phyloP scores from a whole-genome alignment of 23 tunicate species.

The Halocynthia aurantium region DNA sequence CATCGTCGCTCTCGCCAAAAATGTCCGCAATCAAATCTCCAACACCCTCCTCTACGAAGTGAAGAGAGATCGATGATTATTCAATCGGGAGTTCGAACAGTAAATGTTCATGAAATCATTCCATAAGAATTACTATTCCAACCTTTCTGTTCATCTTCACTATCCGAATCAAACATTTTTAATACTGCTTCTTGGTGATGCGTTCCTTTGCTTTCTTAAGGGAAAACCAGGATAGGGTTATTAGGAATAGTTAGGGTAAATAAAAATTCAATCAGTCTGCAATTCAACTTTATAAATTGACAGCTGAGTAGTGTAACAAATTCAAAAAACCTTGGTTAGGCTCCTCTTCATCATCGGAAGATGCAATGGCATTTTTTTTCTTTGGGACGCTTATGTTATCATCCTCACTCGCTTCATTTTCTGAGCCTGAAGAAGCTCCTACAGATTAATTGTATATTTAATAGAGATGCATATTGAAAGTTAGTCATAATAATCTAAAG shows the following conservation, averaged over 20 bases:
- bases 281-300: not conserved
- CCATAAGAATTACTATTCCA: not conserved
- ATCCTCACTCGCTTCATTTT: conserved; percentile 20
- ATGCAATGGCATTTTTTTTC: conserved; percentile 7
- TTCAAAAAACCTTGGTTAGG: not conserved
- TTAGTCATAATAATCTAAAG: too few relatives aligned
- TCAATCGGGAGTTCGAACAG: too few relatives aligned
- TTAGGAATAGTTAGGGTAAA: too few relatives aligned
- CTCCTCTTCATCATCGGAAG: conserved; percentile 17
- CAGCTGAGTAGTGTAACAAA: not conserved
- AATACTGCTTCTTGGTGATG: conserved; percentile 38
- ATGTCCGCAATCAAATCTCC: conserved; percentile 85
- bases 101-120: not conserved
- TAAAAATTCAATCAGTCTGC: too few relatives aligned
- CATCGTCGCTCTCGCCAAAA: conserved; percentile 93
- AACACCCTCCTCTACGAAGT: conserved; percentile 40
- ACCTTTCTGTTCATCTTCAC: conserved; percentile 53
- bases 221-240: too few relatives aligned
- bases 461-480: too few relatives aligned
- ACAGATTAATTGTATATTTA: not conserved
- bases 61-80: too few relatives aligned
- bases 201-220: not conserved
- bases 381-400: not conserved
- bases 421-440: conserved; percentile 21
- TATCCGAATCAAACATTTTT: conserved; percentile 80